A percentile compares a stretch with the other conserved stretches of the same genome.
These are phyloP conservation scores for Parnassius orleans DNA, from an alignment of 2,888 invertebrate genomes.

Conservation along the genomic window DNA sequence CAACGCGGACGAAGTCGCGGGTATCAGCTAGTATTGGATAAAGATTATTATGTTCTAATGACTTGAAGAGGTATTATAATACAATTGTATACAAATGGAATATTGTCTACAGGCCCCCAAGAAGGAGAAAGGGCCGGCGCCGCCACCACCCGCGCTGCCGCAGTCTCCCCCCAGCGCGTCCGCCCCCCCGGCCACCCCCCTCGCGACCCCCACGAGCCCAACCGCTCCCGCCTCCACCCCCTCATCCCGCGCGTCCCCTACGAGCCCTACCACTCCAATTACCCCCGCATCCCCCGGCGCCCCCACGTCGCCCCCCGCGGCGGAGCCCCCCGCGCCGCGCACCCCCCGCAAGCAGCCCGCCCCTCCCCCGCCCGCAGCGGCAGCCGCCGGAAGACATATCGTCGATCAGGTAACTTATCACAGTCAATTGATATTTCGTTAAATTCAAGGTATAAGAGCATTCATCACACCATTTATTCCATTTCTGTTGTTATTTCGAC, in stretches of 20 bases:
- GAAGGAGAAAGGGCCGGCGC: constrained; percentile 92
- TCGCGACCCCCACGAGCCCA: constrained; percentile 1
- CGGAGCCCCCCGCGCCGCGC: constrained; percentile 30
- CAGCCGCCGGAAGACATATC: constrained; percentile 51
- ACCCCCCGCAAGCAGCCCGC: constrained; percentile 72
- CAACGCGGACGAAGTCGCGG: too few relatives aligned
- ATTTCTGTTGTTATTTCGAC: too few relatives aligned
- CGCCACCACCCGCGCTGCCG: constrained; percentile 80
- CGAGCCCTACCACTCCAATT: constrained; percentile 15
- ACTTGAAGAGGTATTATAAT: too few relatives aligned
- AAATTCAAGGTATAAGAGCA: too few relatives aligned
- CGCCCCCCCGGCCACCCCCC: not conserved
- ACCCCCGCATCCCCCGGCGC: constrained; percentile 28
- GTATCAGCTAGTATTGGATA: too few relatives aligned
- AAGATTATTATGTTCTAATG: too few relatives aligned
- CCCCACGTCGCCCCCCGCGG: constrained; percentile 19
- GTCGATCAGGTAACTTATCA: constrained; percentile 56
- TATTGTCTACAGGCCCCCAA: constrained; percentile 81
- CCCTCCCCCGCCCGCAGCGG: constrained; percentile 80
- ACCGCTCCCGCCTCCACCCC: constrained; percentile 4
- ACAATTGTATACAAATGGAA: too few relatives aligned
- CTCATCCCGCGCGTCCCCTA: constrained; percentile 6
- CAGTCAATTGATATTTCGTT: too few relatives aligned
- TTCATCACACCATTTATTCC: too few relatives aligned
- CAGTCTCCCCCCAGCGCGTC: constrained; percentile 20